phyloP scores from a whole-genome alignment of 2,888 invertebrate genomes.

The Drosophila kanekoi region DNA sequence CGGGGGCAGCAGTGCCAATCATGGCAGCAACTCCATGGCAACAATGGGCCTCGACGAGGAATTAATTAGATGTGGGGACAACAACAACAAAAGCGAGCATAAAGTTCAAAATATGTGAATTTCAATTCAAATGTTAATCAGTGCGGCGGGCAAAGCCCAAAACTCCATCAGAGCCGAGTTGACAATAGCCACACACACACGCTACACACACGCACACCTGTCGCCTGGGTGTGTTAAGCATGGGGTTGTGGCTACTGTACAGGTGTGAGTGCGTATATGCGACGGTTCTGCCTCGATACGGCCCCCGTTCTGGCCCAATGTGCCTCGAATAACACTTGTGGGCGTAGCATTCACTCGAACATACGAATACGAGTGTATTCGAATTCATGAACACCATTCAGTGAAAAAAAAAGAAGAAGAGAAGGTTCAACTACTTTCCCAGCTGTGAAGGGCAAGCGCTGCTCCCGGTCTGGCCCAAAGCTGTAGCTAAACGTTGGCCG shows the following conservation, averaged over 20 bases:
- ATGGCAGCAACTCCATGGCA: conserved; percentile 67
- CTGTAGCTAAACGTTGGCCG: conserved; percentile 56
- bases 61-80: conserved; percentile 83
- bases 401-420: conserved; percentile 27
- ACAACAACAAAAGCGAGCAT: conserved; percentile 49
- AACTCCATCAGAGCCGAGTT: conserved; percentile 57
- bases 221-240: conserved; percentile 60
- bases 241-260: conserved; percentile 22
- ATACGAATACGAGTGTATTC: conserved; percentile 6
- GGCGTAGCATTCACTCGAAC: conserved; percentile 55
- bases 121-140: conserved; percentile 81
- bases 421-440: conserved; percentile 29
- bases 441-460: conserved; percentile 64
- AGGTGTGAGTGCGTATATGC: conserved; percentile 65
- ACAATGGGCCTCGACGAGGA: conserved; percentile 71
- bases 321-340: conserved; percentile 74
- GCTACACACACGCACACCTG: conserved; percentile 17
- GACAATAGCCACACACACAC: conserved; percentile 61
- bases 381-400: conserved; percentile 67
- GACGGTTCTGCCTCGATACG: conserved; percentile 57
- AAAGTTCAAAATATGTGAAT: conserved; percentile 60
- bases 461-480: conserved; percentile 32
- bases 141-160: conserved; percentile 58
- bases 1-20: conserved; percentile 58
- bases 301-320: conserved; percentile 74